Evolutionary conservation across 2,113 vertebrate species (phyloP).

Genomic region (Gobio gobio): DNA sequence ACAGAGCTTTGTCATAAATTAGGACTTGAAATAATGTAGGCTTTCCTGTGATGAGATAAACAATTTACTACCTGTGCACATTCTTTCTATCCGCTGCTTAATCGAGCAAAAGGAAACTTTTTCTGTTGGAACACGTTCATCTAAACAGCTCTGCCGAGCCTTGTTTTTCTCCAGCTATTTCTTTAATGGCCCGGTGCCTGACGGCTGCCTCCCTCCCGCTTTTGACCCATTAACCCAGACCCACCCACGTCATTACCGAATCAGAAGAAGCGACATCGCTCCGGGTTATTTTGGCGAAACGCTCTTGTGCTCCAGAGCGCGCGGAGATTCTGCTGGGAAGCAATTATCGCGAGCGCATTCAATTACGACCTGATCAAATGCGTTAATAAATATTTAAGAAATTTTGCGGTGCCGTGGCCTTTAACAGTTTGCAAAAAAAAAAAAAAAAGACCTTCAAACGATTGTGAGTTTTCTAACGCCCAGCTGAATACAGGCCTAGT

Average conservation of each 20-base stretch:
- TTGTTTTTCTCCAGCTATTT: constrained; percentile 42
- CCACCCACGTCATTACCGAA: constrained; percentile 78
- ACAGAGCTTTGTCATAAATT: not conserved
- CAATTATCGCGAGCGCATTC: constrained; percentile 74
- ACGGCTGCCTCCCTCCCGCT: constrained; percentile 55
- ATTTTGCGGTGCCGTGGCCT: constrained; percentile 6
- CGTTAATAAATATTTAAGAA: constrained; percentile 50
- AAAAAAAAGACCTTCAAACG: constrained; percentile 58
- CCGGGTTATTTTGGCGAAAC: constrained; percentile 71
- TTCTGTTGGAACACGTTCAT: constrained; percentile 43
- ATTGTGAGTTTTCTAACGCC: constrained; percentile 1
- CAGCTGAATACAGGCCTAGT: not conserved
- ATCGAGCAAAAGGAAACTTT: constrained; percentile 5
- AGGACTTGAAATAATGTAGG: not conserved
- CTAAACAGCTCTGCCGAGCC: constrained; percentile 64
- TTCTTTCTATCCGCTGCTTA: constrained; percentile 10
- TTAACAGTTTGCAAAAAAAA: constrained; percentile 52
- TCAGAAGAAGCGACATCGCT: constrained; percentile 74
- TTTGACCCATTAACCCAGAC: constrained; percentile 76
- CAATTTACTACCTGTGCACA: not conserved
- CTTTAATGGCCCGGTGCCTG: constrained; percentile 61
- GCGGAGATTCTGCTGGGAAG: constrained; percentile 60
- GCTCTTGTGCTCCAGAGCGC: constrained; percentile 33
- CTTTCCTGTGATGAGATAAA: constrained; percentile 2
- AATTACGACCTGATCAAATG: constrained; percentile 72